Percentiles rank a stretch among this genome's conserved stretches.
phyloP scores from a whole-genome alignment of 2,888 invertebrate species.

The Eulithis testata region DNA sequence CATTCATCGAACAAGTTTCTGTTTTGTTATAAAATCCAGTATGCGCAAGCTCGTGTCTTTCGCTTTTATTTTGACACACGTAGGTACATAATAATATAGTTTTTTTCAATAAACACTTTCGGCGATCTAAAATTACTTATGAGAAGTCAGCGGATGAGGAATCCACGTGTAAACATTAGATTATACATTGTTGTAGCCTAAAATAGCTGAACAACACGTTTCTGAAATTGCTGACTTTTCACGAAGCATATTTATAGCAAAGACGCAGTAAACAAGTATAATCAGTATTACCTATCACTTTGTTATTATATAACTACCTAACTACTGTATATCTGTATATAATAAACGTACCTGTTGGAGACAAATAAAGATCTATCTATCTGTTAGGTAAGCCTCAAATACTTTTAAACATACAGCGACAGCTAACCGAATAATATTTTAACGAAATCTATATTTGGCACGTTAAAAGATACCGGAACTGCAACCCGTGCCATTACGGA shows the following conservation, averaged over 20 bases:
- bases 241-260: slow-evolving; percentile 47
- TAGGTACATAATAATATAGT: background rate
- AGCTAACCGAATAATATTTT: slow-evolving; percentile 8
- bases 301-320: no score
- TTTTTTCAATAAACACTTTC: background rate
- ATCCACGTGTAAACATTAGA: slow-evolving; percentile 51
- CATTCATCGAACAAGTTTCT: slow-evolving; percentile 19
- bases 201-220: slow-evolving; percentile 57
- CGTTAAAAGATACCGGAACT: slow-evolving; percentile 67
- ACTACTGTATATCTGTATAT: no score
- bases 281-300: background rate
- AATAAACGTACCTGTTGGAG: no score
- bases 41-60: slow-evolving; percentile 6
- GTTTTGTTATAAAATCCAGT: background rate
- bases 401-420: background rate
- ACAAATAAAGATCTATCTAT: no score
- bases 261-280: slow-evolving; percentile 34
- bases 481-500: slow-evolving; percentile 77
- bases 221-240: slow-evolving; percentile 41
- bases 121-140: slow-evolving; percentile 8
- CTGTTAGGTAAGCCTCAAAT: background rate
- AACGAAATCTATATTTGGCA: slow-evolving; percentile 26
- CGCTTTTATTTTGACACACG: background rate
- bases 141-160: slow-evolving; percentile 47
- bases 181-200: slow-evolving; percentile 55